phyloP scores from a whole-genome alignment of 2,113 vertebrate genomes.

The Hylia prasina region DNA sequence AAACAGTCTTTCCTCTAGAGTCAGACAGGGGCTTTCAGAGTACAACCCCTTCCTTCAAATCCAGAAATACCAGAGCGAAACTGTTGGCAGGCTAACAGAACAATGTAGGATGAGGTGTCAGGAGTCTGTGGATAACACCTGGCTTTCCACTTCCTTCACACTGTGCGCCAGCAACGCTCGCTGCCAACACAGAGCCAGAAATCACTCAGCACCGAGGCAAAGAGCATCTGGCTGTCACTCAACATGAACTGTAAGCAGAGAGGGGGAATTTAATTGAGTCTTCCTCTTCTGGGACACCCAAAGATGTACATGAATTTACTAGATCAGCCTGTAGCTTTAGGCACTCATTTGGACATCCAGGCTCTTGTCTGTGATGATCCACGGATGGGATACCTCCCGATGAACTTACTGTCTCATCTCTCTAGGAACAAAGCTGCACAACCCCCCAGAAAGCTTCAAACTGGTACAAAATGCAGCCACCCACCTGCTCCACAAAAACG shows the following conservation, averaged over 20 bases:
- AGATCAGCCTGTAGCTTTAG: neutral
- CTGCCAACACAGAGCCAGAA: neutral
- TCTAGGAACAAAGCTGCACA: neutral
- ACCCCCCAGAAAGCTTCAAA: neutral
- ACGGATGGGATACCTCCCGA: accelerated
- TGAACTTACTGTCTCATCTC: neutral
- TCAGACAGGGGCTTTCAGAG: neutral
- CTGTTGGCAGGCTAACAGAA: neutral
- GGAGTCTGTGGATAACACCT: conserved; percentile 37
- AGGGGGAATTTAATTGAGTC: neutral
- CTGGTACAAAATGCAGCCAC: neutral
- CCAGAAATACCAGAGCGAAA: neutral
- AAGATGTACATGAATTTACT: neutral
- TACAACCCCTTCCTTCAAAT: neutral
- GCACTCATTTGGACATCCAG: neutral
- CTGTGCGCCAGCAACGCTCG: accelerated
- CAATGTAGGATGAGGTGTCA: neutral
- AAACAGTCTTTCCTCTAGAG: neutral
- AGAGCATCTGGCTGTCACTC: conserved; percentile 31
- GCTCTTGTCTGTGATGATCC: neutral
- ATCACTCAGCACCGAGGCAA: neutral
- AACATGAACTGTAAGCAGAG: neutral
- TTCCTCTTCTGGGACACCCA: neutral
- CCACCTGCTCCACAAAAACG: conserved; percentile 35
- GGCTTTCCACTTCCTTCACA: conserved; percentile 32